Base-by-base conservation (phyloP, 2,888 invertebrate species). In the Volucella zonaria region DNA sequence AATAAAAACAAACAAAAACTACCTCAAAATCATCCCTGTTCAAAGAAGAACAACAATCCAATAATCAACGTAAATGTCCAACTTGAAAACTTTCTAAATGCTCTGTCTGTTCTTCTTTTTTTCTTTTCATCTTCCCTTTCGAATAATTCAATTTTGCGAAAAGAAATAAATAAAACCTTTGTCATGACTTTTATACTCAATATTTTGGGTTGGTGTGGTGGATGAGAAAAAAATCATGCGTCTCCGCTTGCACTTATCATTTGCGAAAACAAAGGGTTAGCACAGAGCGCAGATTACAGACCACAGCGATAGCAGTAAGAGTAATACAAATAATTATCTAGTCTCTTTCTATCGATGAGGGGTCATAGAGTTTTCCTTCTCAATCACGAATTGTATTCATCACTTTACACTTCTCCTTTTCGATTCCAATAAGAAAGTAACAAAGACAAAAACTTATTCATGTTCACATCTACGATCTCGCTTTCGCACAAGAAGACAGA, bases 231-330 rank as follows among this genome's bases (percentile, higher is more conserved):
- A 18, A 1, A 8, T 75, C 49, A 47, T 58, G 66, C 66, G 66
- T 58, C 6, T 51, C 54, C 58, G 31, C 66, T 67, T 59, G 45
- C 75, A 75, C 75, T 0, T 15, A 38, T 31, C 56, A 58, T 59
- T 59, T 15, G 66, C 66, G 42, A 66, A 51, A 67, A 66, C 56
- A 74, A 74, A 58, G 56, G 47, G 42, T 14, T 61, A 42, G 42
- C 40, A 49, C 47, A 15, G 6, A 31, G 31, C 31, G 31, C 31
- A 31, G 31, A 31, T 31, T 31, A 31, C 31, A 4, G 31, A 31
- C 31, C 6, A 31, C 0, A 31, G 6, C 6, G 31, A 31, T 31
- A 6, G 6, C 4, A 31, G 6, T 31, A 31, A 31, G 6, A 31
- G 31, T 6, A 31, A 31, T 31, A 4, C 0, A 31, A 31, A 31